Evolutionary conservation across 2,113 vertebrate species (phyloP), one percentile per base, ranked within the genome.

Genomic region (Patagioenas fasciata): DNA sequence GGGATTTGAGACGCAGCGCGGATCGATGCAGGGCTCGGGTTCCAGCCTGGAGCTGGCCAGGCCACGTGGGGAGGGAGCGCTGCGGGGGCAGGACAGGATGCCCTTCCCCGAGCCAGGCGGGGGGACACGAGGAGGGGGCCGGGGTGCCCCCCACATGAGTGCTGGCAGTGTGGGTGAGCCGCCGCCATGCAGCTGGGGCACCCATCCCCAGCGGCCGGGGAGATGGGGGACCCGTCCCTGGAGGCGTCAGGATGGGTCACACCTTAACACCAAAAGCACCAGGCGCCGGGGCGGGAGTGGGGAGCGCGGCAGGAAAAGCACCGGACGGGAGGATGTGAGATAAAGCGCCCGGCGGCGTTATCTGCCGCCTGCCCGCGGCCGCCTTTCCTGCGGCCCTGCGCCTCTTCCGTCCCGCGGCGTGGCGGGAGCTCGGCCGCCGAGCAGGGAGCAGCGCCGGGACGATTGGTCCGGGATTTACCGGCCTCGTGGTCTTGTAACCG

Each of bases 301-400:
- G 91, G 94, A 92, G 84, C 10, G 5, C 24, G 15, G 94, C 93
- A 96, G 96, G 96, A 96, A 97, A 88, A 65, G 74, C 87, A 20
- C 32, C 40, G 80, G 93, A 77, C 26, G 24, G 91, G 96, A 97
- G 96, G 95, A 97, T 97, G 89, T 96, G 95, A 96, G 95, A 97
- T 97, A 96, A 96, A 77, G 85, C 64, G 5, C 93, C 80, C 66
- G 17, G 54, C 4, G 3, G 36, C 28, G 42, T 96, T 97, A 97
- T 97, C 96, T 96, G 28, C 3, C 34, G 19, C 93, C 89, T 12
- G 69, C 92, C 93, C 51, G 65, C 58, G 10, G 80, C 82, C 38
- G 86, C 93, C 90, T 96, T 97, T 97, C 95, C 96, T 96, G 96
- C 28, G 4, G 66, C 84, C 91, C 93, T 53, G 91, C 61, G 12